phyloP scores from a whole-genome alignment of 2,888 invertebrate genomes.

The Protula sp. region DNA sequence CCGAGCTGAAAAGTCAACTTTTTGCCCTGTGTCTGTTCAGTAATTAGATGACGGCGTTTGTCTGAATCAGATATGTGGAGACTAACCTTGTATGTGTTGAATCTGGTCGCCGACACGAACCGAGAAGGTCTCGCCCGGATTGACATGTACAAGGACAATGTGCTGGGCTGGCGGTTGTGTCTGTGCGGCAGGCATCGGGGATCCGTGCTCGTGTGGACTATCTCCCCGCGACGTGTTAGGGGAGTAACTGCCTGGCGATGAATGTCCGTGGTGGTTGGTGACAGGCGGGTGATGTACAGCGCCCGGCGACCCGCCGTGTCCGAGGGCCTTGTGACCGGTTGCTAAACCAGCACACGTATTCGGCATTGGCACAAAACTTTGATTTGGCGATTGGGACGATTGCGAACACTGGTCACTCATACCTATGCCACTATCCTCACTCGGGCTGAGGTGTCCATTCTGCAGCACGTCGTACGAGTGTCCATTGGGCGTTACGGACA shows the following conservation, averaged over 20 bases:
- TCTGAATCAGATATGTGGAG: too few relatives aligned
- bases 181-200: too few relatives aligned
- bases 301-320: neutral
- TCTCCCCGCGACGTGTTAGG: constrained; percentile 6
- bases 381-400: neutral
- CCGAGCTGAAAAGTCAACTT: too few relatives aligned
- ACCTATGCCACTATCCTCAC: constrained; percentile 6
- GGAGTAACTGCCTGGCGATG: constrained; percentile 11
- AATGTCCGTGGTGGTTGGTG: constrained; percentile 3
- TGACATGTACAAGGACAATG: constrained; percentile 70
- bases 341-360: neutral
- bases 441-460: constrained; percentile 15
- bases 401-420: constrained; percentile 1
- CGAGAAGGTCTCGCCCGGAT: constrained; percentile 72
- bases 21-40: too few relatives aligned
- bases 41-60: too few relatives aligned
- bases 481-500: neutral
- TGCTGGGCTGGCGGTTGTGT: constrained; percentile 54
- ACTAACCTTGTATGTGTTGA: constrained; percentile 69
- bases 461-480: constrained; percentile 5
- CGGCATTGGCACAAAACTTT: constrained; percentile 4
- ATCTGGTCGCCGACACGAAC: constrained; percentile 70
- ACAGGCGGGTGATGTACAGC: neutral
- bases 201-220: constrained; percentile 3
- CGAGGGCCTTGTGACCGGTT: neutral